These are phyloP conservation scores for Nycteola revayana DNA, from an alignment of 2,888 invertebrate species.

Conservation along the genomic window DNA sequence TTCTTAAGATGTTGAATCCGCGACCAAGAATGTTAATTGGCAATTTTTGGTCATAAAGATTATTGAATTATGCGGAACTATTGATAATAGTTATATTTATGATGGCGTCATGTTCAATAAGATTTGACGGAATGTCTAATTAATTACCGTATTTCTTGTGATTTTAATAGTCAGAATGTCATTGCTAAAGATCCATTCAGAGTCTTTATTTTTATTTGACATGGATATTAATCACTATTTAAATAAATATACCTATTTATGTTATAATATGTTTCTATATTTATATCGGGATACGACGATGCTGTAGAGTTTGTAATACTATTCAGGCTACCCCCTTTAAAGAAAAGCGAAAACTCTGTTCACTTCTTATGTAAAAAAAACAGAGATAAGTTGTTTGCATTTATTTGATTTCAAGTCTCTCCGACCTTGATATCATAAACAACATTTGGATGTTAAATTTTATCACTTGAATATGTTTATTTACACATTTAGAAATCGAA, in stretches of 20 bases:
- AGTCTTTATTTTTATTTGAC: constrained; percentile 35
- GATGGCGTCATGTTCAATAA: constrained; percentile 21
- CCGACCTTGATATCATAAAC: constrained; percentile 28
- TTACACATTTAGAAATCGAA: constrained; percentile 8
- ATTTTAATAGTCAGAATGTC: constrained; percentile 26
- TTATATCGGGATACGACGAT: too few species aligned
- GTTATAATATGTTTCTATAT: too few species aligned
- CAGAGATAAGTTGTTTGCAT: constrained; percentile 4
- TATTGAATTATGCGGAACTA: constrained; percentile 30
- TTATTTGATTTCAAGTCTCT: constrained; percentile 10
- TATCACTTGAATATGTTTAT: constrained; percentile 7
- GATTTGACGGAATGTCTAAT: constrained; percentile 21
- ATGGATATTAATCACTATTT: constrained; percentile 24
- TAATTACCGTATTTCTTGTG: constrained; percentile 23
- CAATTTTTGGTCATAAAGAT: constrained; percentile 19
- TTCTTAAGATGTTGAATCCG: too few species aligned
- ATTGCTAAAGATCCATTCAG: constrained; percentile 28
- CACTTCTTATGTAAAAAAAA: too few species aligned
- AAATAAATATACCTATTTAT: too few species aligned
- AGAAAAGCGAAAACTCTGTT: too few species aligned
- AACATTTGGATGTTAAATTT: constrained; percentile 24
- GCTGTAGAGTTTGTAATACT: too few species aligned
- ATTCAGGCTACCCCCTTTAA: too few species aligned
- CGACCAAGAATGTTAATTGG: constrained; percentile 24
- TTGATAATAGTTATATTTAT: constrained; percentile 19